Percentiles rank a stretch among this genome's conserved stretches.
These are phyloP conservation scores for Nomia melanderi DNA, from an alignment of 1,140 invertebrate genomes.

Conservation along the genomic window DNA sequence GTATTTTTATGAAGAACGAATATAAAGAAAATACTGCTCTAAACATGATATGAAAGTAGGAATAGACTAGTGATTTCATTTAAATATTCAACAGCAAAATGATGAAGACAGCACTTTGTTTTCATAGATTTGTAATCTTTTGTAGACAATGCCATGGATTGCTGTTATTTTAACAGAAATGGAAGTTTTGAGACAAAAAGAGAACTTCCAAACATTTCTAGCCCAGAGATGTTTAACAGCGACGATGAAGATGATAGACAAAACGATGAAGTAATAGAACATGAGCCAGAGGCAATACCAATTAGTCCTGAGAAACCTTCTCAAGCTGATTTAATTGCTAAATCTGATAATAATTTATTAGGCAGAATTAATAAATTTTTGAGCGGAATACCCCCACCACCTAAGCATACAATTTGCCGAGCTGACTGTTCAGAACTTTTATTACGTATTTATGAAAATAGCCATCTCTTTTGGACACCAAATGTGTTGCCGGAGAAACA, in stretches of 20 bases:
- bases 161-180: constrained; percentile 58
- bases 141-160: constrained; percentile 73
- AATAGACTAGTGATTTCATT: background rate
- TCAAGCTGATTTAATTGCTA: constrained; percentile 67
- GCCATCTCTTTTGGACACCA: constrained; percentile 74
- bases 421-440: constrained; percentile 85
- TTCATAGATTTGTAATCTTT: background rate
- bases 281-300: constrained; percentile 2
- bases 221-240: constrained; percentile 78
- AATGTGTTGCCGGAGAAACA: constrained; percentile 62
- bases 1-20: background rate
- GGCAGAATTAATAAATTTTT: constrained; percentile 72
- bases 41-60: background rate
- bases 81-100: background rate
- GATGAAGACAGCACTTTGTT: background rate
- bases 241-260: constrained; percentile 69
- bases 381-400: constrained; percentile 84
- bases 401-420: constrained; percentile 84
- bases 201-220: constrained; percentile 56
- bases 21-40: background rate
- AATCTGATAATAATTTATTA: constrained; percentile 67
- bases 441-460: constrained; percentile 75
- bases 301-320: constrained; percentile 64
- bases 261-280: constrained; percentile 5
- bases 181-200: constrained; percentile 29